Evolutionary conservation across 1,140 invertebrate genomes (phyloP).

Genomic region (Drosophila littoralis): DNA sequence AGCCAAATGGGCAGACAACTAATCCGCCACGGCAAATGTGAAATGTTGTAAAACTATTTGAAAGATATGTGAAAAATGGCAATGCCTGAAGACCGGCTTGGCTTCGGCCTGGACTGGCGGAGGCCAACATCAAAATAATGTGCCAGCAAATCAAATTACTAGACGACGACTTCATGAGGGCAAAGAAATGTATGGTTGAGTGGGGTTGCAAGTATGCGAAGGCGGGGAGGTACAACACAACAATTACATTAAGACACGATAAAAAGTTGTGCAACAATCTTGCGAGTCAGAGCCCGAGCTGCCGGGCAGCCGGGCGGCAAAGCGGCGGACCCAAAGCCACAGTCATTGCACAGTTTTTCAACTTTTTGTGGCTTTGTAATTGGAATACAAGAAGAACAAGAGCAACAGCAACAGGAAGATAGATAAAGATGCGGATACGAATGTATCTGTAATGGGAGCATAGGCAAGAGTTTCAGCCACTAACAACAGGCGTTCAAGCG

Average conservation of each 20-base stretch:
- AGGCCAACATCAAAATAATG: constrained; percentile 76
- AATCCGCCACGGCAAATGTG: constrained; percentile 65
- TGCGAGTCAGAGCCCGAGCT: constrained; percentile 20
- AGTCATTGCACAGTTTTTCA: constrained; percentile 81
- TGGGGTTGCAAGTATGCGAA: constrained; percentile 4
- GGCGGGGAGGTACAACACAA: constrained; percentile 57
- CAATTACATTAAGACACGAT: constrained; percentile 83
- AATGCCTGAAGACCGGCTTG: constrained; percentile 16
- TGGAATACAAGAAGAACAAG: constrained; percentile 68
- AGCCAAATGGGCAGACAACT: constrained; percentile 68
- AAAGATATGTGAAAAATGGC: constrained; percentile 51
- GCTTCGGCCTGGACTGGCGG: not conserved
- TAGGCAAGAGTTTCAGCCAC: not conserved
- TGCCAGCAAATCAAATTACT: constrained; percentile 81
- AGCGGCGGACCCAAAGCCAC: constrained; percentile 42
- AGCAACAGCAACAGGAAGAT: constrained; percentile 73
- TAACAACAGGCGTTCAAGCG: constrained; percentile 70
- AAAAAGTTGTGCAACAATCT: constrained; percentile 81
- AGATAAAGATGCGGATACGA: constrained; percentile 46
- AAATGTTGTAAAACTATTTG: constrained; percentile 79
- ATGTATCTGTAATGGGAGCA: constrained; percentile 12
- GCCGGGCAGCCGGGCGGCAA: constrained; percentile 19
- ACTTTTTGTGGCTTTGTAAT: constrained; percentile 83
- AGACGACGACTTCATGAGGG: constrained; percentile 51
- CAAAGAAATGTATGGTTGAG: not conserved